Percentiles rank a stretch among this genome's conserved stretches.
These are phyloP conservation scores for Zygogramma bicolorata DNA, from an alignment of 2,888 invertebrate genomes.

Conservation along the genomic window DNA sequence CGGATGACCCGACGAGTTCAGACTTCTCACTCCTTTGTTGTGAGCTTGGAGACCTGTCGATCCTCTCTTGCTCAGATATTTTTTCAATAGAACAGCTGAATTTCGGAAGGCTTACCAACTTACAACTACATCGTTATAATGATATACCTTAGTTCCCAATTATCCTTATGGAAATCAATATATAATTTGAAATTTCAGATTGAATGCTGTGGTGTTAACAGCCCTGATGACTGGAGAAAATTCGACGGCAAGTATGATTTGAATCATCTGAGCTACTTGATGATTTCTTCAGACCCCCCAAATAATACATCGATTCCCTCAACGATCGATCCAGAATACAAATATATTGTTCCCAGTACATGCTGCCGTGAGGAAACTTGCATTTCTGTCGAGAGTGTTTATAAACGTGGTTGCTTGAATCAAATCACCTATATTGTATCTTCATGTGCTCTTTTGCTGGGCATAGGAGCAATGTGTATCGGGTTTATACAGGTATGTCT, in stretches of 20 bases:
- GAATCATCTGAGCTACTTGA: not conserved
- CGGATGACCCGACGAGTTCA: no score
- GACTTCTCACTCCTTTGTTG: no score
- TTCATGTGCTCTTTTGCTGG: constrained; percentile 75
- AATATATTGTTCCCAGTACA: constrained; percentile 46
- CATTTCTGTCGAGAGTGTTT: constrained; percentile 27
- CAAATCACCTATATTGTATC: constrained; percentile 52
- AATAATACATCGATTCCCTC: not conserved
- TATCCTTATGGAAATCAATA: no score
- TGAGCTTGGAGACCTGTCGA: no score
- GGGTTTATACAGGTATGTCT: constrained; percentile 87
- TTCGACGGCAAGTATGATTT: constrained; percentile 4
- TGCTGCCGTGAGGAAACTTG: constrained; percentile 46
- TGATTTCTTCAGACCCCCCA: not conserved
- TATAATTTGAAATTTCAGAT: no score
- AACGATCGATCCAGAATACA: no score
- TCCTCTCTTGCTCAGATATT: no score
- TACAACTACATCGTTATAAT: no score
- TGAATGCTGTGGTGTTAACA: constrained; percentile 75
- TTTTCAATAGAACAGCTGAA: no score
- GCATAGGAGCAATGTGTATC: constrained; percentile 82
- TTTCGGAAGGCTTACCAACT: no score
- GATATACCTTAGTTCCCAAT: no score
- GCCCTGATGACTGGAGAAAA: constrained; percentile 71
- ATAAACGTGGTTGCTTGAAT: constrained; percentile 49